Conservation (phyloP, 2,797 vertebrate genomes). For the Odontamblyopus rebecca region DNA sequence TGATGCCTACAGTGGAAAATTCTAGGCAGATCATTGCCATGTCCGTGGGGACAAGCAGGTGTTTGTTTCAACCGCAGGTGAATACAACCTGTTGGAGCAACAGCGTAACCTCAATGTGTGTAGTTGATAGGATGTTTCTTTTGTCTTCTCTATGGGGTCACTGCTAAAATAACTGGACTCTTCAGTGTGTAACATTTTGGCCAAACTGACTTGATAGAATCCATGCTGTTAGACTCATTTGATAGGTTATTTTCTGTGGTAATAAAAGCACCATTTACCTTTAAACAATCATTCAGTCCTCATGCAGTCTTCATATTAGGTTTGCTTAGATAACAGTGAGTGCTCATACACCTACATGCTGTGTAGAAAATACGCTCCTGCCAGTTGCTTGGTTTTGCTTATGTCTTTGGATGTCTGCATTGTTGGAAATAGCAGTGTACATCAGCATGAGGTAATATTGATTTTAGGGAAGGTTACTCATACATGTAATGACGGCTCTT, state of each 20-base stretch:
- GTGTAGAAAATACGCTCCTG: conserved; percentile 22
- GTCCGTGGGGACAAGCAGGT: no score
- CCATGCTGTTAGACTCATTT: neutral
- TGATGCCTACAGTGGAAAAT: no score
- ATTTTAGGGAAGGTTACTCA: conserved; percentile 19
- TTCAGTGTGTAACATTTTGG: neutral
- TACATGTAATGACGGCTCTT: conserved; percentile 18
- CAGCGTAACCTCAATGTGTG: no score
- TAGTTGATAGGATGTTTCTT: neutral
- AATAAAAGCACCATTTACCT: conserved; percentile 17
- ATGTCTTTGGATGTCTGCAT: conserved; percentile 17
- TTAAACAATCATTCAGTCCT: conserved; percentile 32
- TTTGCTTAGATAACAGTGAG: conserved; percentile 38
- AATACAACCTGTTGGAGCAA: no score
- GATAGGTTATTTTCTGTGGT: neutral
- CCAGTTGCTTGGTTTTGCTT: conserved; percentile 16
- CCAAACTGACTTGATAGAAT: neutral
- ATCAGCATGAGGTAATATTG: conserved; percentile 30
- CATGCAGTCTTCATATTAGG: conserved; percentile 34
- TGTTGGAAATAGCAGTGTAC: conserved; percentile 27
- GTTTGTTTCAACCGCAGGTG: no score
- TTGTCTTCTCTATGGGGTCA: neutral
- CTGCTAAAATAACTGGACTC: neutral
- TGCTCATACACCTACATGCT: conserved; percentile 38
- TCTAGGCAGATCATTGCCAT: no score